Percentiles rank a stretch among this genome's conserved stretches.
These are phyloP conservation scores for Xiphias gladius DNA, from an alignment of 2,113 vertebrate species.

Conservation along the genomic window DNA sequence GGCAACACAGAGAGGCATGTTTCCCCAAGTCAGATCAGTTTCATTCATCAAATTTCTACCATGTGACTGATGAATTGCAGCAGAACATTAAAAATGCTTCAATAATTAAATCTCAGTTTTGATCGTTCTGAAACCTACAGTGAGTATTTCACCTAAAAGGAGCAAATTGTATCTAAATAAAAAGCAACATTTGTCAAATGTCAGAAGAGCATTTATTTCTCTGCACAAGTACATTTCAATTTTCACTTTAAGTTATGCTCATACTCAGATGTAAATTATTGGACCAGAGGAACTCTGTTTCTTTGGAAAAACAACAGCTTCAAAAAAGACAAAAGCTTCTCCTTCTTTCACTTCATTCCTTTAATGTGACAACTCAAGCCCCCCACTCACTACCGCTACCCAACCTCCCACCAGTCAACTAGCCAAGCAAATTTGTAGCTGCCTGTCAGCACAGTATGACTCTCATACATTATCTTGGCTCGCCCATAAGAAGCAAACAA, in stretches of 20 bases:
- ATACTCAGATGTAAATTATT: constrained; percentile 70
- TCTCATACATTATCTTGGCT: constrained; percentile 85
- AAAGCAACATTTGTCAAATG: constrained; percentile 39
- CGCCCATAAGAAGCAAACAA: constrained; percentile 56
- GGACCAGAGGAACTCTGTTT: constrained; percentile 48
- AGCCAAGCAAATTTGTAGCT: constrained; percentile 85
- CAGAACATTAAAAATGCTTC: too few species aligned
- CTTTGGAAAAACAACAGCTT: constrained; percentile 68
- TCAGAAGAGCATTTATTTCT: constrained; percentile 36
- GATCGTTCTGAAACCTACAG: too few species aligned
- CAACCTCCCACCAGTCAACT: constrained; percentile 75
- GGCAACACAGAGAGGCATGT: constrained; percentile 56
- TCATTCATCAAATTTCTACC: constrained; percentile 75
- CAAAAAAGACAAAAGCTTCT: constrained; percentile 60
- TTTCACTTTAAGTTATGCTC: constrained; percentile 55
- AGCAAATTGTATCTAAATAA: neutral
- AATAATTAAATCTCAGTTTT: too few species aligned
- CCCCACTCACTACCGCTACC: constrained; percentile 11
- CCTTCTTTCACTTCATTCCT: constrained; percentile 57
- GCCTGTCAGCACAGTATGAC: constrained; percentile 82
- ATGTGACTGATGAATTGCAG: constrained; percentile 50
- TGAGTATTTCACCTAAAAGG: too few species aligned
- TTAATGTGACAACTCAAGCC: constrained; percentile 60
- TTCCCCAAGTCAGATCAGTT: constrained; percentile 69
- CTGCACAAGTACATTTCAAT: constrained; percentile 12